phyloP scores from a whole-genome alignment of 2,888 invertebrate species.

The Globia sparganii region DNA sequence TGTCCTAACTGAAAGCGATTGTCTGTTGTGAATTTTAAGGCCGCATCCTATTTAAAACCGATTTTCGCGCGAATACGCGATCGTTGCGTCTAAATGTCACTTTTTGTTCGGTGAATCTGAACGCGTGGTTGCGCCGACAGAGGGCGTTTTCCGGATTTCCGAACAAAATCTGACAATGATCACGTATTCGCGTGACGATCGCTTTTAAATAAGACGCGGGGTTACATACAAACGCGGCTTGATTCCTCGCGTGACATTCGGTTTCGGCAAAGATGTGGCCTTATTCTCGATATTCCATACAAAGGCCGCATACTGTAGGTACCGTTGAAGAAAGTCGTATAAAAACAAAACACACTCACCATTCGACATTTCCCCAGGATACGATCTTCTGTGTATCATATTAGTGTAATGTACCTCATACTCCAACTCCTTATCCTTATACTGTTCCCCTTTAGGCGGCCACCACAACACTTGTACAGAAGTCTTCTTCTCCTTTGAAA shows the following conservation, averaged over 20 bases:
- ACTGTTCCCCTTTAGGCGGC: slow-evolving; percentile 90
- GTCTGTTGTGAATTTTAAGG: neutral
- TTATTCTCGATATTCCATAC: neutral
- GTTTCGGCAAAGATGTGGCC: neutral
- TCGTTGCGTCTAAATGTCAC: too few species aligned
- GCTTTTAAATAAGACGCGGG: too few species aligned
- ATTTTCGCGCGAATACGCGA: too few species aligned
- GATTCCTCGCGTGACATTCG: neutral
- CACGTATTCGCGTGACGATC: too few species aligned
- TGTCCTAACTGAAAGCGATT: neutral
- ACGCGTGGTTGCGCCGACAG: too few species aligned
- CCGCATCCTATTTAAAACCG: too few species aligned
- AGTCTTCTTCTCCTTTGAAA: slow-evolving; percentile 90
- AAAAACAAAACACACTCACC: slow-evolving; percentile 84
- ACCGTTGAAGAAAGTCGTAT: neutral
- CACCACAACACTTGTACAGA: slow-evolving; percentile 93
- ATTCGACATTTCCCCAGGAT: slow-evolving; percentile 87
- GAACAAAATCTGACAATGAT: too few species aligned
- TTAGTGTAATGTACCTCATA: slow-evolving; percentile 94
- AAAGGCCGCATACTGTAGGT: neutral
- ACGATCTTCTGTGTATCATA: slow-evolving; percentile 74
- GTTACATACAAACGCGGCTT: neutral
- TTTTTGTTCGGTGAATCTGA: too few species aligned
- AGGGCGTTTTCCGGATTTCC: too few species aligned
- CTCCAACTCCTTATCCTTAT: slow-evolving; percentile 78